phyloP scores from a whole-genome alignment of 2,113 vertebrate species.

The Sylvicapra grimmia region DNA sequence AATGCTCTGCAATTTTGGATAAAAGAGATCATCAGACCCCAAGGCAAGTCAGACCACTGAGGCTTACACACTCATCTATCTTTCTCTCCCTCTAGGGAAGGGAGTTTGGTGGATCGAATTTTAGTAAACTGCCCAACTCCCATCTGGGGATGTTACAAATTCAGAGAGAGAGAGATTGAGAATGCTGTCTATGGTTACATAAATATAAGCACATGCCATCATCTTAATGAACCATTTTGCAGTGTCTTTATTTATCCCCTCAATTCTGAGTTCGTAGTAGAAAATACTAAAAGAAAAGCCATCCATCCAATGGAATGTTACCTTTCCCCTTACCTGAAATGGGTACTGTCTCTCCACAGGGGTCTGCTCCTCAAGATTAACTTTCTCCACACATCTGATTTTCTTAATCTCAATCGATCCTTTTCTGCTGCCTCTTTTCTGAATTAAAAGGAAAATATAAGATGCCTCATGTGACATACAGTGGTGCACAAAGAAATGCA shows the following conservation, averaged over 20 bases:
- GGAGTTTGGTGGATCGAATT: background rate
- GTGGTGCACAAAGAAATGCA: background rate
- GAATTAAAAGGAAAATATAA: slow-evolving; percentile 4
- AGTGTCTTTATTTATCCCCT: background rate
- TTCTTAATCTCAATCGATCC: slow-evolving; percentile 70
- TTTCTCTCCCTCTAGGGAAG: background rate
- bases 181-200: background rate
- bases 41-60: background rate
- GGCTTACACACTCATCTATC: background rate
- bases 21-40: background rate
- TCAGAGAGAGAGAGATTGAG: background rate
- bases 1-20: background rate
- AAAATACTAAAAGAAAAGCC: background rate
- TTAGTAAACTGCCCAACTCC: background rate
- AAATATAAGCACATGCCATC: background rate
- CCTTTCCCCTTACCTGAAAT: slow-evolving; percentile 71
- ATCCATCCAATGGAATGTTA: background rate
- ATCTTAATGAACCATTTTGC: background rate
- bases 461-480: background rate
- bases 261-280: background rate
- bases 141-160: background rate
- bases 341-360: slow-evolving; percentile 76
- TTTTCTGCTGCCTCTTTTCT: slow-evolving; percentile 76
- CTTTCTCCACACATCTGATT: slow-evolving; percentile 74
- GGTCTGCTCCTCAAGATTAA: slow-evolving; percentile 69